Evolutionary conservation across 2,113 vertebrate genomes (phyloP), one percentile per base, ranked within the genome.

Genomic region (Crotalus helleri): DNA sequence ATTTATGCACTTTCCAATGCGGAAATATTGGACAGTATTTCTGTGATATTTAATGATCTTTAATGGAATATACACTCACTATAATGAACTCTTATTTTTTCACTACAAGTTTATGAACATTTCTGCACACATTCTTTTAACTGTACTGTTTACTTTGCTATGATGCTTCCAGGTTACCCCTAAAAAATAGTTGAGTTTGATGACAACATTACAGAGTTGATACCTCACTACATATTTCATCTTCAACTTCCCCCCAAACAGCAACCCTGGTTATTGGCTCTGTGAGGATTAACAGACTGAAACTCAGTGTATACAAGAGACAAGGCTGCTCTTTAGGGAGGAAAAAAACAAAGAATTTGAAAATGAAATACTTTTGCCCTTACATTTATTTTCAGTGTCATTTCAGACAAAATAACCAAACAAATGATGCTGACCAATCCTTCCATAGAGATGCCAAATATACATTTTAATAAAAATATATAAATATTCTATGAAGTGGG

Each of bases 81-180:
- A 85, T 29, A 95, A 46, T 93, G 85, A 53, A 23, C 92, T 96
- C 94, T 91, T 95, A 92, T 29, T 91, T 95, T 69, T 85, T 61
- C 89, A 96, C 86, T 7, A 92, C 94, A 95, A 94, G 94, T 94
- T 96, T 93, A 94, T 88, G 81, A 96, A 96, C 92, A 92, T 58
- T 54, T 85, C 81, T 24, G 17, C 55, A 55, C 8, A 13, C 3
- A 11, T 57, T 85, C 8, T 39, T 54, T 57, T 12, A 44, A 23
- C 26, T 46, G 4, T 21, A 29, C 24, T 85, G 23, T 29, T 46
- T 33, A 86, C 53, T 85, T 58, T 58, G n/a, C 74, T 44, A 58
- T 87, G 39, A 58, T 46, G 12, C 39, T 57, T 23, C 26, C 23
- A 57, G 15, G 9, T 49, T 4, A 87, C 44, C 46, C 17, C 23